Conservation (phyloP, 1,140 invertebrate genomes). For the Drosophila elegans region DNA sequence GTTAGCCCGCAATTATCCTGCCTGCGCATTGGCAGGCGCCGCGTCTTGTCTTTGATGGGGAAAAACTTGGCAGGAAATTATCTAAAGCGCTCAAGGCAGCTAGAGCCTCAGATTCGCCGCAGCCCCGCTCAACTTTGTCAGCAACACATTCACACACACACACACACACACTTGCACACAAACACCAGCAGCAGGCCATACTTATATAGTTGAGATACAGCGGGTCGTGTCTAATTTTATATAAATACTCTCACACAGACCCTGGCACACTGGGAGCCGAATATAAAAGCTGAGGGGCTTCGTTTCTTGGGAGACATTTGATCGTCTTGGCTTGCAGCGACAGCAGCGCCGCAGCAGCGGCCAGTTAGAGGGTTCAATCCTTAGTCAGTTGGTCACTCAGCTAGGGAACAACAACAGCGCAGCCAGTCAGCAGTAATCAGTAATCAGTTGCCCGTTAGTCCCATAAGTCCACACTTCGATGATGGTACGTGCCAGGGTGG, state of each 20-base stretch:
- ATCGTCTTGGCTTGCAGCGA: conserved; percentile 80
- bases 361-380: conserved; percentile 42
- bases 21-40: conserved; percentile 66
- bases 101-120: conserved; percentile 71
- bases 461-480: conserved; percentile 13
- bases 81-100: conserved; percentile 62
- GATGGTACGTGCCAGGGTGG: conserved; percentile 34
- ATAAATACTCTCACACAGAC: conserved; percentile 58
- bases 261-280: conserved; percentile 51
- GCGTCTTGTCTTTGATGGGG: conserved; percentile 65
- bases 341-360: conserved; percentile 58
- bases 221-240: conserved; percentile 60
- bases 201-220: conserved; percentile 66
- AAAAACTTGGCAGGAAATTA: conserved; percentile 79
- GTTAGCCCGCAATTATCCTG: conserved; percentile 56
- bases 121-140: conserved; percentile 71
- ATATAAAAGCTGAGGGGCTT: conserved; percentile 80
- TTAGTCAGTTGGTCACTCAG: conserved; percentile 62
- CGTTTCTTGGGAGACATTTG: conserved; percentile 84
- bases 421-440: conserved; percentile 23
- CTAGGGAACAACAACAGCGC: conserved; percentile 31
- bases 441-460: conserved; percentile 4
- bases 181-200: conserved; percentile 14
- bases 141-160: conserved; percentile 46
- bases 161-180: background rate